phyloP scores from a whole-genome alignment of 2,113 vertebrate genomes.

The Megaceryle torquata region DNA sequence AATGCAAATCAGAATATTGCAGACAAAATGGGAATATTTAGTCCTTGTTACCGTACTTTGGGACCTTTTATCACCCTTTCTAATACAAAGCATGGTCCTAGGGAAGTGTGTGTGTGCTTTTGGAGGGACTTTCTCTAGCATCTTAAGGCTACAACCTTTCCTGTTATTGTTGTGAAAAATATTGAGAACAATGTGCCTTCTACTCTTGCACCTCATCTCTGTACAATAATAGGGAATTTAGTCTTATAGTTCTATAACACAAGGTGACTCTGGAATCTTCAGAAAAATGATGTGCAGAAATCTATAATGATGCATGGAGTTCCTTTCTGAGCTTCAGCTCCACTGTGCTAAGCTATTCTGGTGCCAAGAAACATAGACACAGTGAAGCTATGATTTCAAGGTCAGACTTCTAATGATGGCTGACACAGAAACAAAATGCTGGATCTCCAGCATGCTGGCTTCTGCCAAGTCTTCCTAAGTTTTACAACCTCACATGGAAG shows the following conservation, averaged over 20 bases:
- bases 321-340: not conserved
- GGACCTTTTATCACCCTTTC: not conserved
- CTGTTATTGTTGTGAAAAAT: not conserved
- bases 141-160: not conserved
- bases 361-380: not conserved
- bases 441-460: not conserved
- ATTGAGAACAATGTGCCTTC: not conserved
- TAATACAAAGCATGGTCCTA: not conserved
- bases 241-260: not conserved
- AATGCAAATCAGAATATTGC: not conserved
- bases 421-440: not conserved
- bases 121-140: not conserved
- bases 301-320: not conserved
- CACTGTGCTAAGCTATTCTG: not conserved
- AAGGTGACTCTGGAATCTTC: not conserved
- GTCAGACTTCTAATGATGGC: not conserved
- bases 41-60: not conserved
- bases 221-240: not conserved
- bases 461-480: not conserved
- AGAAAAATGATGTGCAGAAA: not conserved
- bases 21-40: not conserved
- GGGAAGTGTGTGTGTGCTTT: not conserved
- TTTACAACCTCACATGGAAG: not conserved
- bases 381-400: not conserved
- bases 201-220: not conserved